These are phyloP conservation scores for Sipha maydis DNA, from an alignment of 2,888 invertebrate species.

Conservation along the genomic window DNA sequence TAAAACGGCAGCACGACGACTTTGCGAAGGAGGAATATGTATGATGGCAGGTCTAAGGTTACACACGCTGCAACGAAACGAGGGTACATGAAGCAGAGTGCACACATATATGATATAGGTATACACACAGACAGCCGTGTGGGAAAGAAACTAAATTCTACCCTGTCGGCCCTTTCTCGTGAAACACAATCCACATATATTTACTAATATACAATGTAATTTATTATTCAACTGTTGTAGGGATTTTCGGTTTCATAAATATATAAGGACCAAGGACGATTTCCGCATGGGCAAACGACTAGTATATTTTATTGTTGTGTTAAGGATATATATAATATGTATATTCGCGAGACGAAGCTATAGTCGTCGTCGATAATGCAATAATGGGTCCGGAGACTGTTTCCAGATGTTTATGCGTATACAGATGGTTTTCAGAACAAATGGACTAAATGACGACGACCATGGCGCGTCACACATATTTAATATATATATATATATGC, in stretches of 20 bases:
- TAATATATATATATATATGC: neutral
- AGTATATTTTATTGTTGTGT: conserved; percentile 18
- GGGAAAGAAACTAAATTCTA: conserved; percentile 24
- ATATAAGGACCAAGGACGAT: neutral
- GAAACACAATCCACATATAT: conserved; percentile 11
- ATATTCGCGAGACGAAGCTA: conserved; percentile 17
- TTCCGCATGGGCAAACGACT: conserved; percentile 24
- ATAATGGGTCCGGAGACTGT: conserved; percentile 31
- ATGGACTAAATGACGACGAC: conserved; percentile 32
- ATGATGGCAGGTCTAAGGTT: neutral
- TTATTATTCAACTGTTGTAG: neutral
- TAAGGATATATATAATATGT: neutral
- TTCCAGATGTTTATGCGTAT: conserved; percentile 50
- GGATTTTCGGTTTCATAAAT: neutral
- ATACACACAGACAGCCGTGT: neutral
- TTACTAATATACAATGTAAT: neutral
- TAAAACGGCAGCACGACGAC: neutral
- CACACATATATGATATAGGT: neutral
- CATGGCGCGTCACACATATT: neutral
- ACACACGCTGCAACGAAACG: neutral
- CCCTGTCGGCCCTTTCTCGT: neutral
- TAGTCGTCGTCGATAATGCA: conserved; percentile 39
- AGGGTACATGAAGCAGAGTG: neutral
- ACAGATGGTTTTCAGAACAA: conserved; percentile 51
- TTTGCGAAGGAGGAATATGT: neutral